Base-by-base conservation (phyloP, 1,140 invertebrate genomes). In the Sycophila sp. region DNA sequence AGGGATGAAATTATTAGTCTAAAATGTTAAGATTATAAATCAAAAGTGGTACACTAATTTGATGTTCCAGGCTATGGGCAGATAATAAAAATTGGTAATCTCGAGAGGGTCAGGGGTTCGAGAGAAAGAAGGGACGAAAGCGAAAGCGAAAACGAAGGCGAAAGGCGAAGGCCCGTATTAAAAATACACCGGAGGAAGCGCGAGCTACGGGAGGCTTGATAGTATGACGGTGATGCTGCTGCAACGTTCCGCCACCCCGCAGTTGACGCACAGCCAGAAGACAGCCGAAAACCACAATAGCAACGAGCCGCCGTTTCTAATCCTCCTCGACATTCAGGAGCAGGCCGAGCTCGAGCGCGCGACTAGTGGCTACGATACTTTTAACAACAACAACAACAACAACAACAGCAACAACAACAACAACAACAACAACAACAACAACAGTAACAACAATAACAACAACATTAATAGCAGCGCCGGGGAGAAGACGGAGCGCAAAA, bases 221-320 rank as follows among this genome's bases (percentile, higher is more conserved):
- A 86, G 85, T 81, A 87, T 87, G 86, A 87, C 84, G 83, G 86
- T 86, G 84, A 87, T 86, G 85, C 84, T 87, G 83, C 83, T 87
- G 80, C 84, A 86, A 86, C 85, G 85, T 82, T 84, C 84, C 76
- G 77, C 82, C 78, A 83, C 83, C 78, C 82, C 81, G 76, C 84
- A 86, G 77, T 83, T 84, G 78, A 87, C 82, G 79, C 78, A 82
- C 73, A 85, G 76, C 78, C 81, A 83, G 75, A 85, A 85, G 73
- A 82, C 78, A 79, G 77, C 77, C 73, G 81, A 81, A 60, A 80
- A 81, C 73, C 78, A 80, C 79, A 78, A 77, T 73, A 82, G 76
- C 73, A 72, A 73, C 71, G 26, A 71, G 74, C 78, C 80, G 72
- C 81, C 82, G 58, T 84, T 82, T 58, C 53, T 84, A 26, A 84